Evolutionary conservation across 2,113 vertebrate species (phyloP).

Genomic region (Castor canadensis): DNA sequence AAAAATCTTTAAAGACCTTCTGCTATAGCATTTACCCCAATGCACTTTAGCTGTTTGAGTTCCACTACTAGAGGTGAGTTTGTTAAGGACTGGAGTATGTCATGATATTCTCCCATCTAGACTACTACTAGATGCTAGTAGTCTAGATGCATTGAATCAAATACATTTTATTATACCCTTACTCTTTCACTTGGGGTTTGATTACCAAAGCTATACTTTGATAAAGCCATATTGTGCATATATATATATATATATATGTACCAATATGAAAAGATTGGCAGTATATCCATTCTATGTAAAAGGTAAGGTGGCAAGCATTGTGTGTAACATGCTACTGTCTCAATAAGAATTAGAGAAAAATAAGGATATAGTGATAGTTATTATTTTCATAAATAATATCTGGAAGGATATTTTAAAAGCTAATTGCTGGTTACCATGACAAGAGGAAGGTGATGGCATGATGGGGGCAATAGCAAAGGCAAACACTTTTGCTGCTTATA

Average conservation of each 20-base stretch:
- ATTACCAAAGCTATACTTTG: neutral
- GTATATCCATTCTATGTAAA: neutral
- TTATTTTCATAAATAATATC: neutral
- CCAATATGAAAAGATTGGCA: neutral
- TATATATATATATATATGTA: neutral
- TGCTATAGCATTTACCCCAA: neutral
- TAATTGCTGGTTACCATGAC: neutral
- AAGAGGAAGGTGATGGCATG: rapidly evolving
- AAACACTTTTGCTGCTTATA: neutral
- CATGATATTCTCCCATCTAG: neutral
- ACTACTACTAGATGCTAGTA: too few species aligned
- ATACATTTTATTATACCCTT: too few species aligned
- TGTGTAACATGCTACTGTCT: neutral
- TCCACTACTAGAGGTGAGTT: neutral
- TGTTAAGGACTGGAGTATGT: neutral
- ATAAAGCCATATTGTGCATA: neutral
- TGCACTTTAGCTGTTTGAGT: neutral
- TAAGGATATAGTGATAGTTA: neutral
- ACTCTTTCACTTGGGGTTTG: neutral
- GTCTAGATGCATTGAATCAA: neutral
- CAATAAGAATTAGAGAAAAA: neutral
- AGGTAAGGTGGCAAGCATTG: neutral
- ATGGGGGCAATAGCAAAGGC: neutral
- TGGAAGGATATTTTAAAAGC: neutral
- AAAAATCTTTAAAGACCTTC: too few species aligned